Base-by-base conservation (phyloP, 2,888 invertebrate species). In the Mesorhabditis sp. region DNA sequence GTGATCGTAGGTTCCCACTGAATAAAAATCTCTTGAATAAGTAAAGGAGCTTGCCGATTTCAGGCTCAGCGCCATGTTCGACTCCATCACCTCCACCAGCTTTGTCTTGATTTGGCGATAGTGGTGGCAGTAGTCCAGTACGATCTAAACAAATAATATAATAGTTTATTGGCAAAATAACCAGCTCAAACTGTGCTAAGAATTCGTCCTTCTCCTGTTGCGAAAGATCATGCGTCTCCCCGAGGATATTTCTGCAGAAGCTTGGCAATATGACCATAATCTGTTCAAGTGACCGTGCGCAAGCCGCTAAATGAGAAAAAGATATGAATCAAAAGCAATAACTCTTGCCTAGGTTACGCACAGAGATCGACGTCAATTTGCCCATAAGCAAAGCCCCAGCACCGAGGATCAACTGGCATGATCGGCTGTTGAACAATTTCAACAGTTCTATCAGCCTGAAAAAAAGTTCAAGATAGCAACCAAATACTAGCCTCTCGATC, bases 321-420 rank as follows among this genome's bases (percentile, higher is more conserved):
- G 28, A 67, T 44, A 42, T 61, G 5, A 61, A 43, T 45, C 10
- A 68, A 62, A 10, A 13, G 43, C 4, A 45, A 42, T n/a, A 42
- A 41, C 6, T 62, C 62, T 43, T 58, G 88, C 88, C 95, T 82
- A 98, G 89, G 88, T 96, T 95, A 50, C 93, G 92, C 82, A 93
- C 95, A 4, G 95, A 94, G 76, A 95, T 95, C 43, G 93, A 94
- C 77, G 87, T 88, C 65, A 89, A 82, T 1, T 96, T 96, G 58
- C 95, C 95, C 75, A 94, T 91, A 84, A 93, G 92, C 85, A 97
- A 90, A 5, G 98, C 97, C 63, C 96, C 96, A 62, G 96, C 97
- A 63, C 96, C 97, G 69, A 98, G 89, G 69, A 98, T 93, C 80
- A 98, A 89, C 86, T 96, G 95, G 87, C 94, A 95, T 3, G 88